A percentile compares a stretch with the other conserved stretches of the same genome.
These are phyloP conservation scores for Amphiprion percula DNA, from an alignment of 2,113 vertebrate species.

Conservation along the genomic window DNA sequence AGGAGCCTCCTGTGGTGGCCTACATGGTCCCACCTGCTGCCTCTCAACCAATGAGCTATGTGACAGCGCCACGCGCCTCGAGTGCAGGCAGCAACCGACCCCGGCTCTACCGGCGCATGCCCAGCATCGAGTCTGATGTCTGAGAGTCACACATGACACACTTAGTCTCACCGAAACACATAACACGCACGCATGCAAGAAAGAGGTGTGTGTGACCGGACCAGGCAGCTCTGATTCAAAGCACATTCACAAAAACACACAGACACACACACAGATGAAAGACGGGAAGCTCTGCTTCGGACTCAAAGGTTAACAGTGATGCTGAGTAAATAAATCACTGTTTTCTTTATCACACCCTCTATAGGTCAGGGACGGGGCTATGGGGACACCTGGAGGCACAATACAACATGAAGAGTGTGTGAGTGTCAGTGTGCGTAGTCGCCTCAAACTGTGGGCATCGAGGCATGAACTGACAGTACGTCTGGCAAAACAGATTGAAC, in stretches of 20 bases:
- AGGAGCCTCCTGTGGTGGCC: slow-evolving; percentile 90
- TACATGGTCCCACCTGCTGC: slow-evolving; percentile 92
- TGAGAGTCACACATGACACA: slow-evolving; percentile 76
- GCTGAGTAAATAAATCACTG: slow-evolving; percentile 63
- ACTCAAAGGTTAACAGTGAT: slow-evolving; percentile 55
- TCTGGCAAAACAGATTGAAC: slow-evolving; percentile 49
- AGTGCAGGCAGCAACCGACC: slow-evolving; percentile 95
- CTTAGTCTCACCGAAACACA: slow-evolving; percentile 55
- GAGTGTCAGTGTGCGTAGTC: slow-evolving; percentile 63
- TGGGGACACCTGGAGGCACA: slow-evolving; percentile 70
- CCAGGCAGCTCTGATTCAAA: slow-evolving; percentile 70
- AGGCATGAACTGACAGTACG: slow-evolving; percentile 60
- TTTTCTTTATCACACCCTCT: slow-evolving; percentile 59
- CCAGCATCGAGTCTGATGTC: slow-evolving; percentile 99
- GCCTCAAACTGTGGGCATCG: slow-evolving; percentile 55
- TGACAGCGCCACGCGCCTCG: slow-evolving; percentile 90
- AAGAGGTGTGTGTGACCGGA: slow-evolving; percentile 62
- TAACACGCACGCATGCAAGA: slow-evolving; percentile 63
- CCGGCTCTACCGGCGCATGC: slow-evolving; percentile 97
- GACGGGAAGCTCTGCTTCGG: slow-evolving; percentile 23
- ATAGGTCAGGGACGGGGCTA: slow-evolving; percentile 48
- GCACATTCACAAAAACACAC: slow-evolving; percentile 52
- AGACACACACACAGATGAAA: slow-evolving; percentile 35
- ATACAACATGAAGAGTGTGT: slow-evolving; percentile 48
- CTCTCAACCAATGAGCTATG: slow-evolving; percentile 92